phyloP scores from a whole-genome alignment of 2,797 vertebrate genomes.

The Onychomys arenicola region DNA sequence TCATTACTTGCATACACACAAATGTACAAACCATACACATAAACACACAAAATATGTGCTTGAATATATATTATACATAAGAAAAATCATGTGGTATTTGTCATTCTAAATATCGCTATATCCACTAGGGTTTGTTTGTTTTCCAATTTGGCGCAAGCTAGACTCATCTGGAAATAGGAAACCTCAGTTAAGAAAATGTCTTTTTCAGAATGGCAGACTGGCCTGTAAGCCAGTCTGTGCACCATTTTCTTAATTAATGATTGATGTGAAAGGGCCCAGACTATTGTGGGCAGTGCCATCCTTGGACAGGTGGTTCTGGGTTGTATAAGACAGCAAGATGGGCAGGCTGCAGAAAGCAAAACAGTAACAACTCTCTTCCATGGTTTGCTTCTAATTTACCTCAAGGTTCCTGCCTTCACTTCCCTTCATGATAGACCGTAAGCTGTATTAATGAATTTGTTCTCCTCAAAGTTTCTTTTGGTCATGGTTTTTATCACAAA shows the following conservation, averaged over 20 bases:
- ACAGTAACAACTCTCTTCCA: too few species aligned
- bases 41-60: neutral
- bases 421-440: neutral
- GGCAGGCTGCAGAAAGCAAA: neutral
- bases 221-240: neutral
- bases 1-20: neutral
- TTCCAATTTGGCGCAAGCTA: neutral
- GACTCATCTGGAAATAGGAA: neutral
- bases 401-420: neutral
- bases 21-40: neutral
- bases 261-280: neutral
- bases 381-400: neutral
- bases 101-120: neutral
- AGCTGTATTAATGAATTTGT: neutral
- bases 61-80: neutral
- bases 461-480: neutral
- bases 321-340: neutral
- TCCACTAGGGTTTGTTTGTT: neutral
- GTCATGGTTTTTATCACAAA: neutral
- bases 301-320: neutral
- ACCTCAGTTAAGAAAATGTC: neutral
- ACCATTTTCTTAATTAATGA: neutral
- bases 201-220: neutral
- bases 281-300: too few species aligned
- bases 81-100: neutral